phyloP scores from a whole-genome alignment of 2,113 vertebrate species.

The Cacatua alba region DNA sequence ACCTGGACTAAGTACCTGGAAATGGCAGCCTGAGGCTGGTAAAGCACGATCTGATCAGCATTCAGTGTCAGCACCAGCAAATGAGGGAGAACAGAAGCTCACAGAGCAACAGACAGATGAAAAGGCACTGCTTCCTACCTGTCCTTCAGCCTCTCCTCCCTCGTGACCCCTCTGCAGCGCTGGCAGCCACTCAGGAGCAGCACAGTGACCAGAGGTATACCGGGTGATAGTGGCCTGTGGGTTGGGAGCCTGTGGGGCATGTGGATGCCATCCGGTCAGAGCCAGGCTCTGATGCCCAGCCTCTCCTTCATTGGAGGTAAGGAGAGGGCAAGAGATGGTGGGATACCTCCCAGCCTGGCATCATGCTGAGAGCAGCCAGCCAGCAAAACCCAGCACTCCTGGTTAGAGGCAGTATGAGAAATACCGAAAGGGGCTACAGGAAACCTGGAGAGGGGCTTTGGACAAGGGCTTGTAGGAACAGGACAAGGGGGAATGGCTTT shows the following conservation, averaged over 20 bases:
- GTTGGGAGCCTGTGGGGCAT: rapidly evolving
- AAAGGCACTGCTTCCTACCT: not conserved
- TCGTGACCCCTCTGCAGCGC: not conserved
- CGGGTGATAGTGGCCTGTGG: rapidly evolving
- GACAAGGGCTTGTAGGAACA: too few species aligned
- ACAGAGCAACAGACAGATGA: not conserved
- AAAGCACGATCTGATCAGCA: not conserved
- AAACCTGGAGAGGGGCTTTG: too few species aligned
- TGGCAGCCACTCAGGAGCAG: not conserved
- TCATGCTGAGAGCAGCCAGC: not conserved
- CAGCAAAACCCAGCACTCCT: not conserved
- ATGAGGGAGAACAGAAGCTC: not conserved
- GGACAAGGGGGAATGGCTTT: too few species aligned
- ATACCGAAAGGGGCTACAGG: not conserved
- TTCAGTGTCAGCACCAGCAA: not conserved
- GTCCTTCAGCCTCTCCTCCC: not conserved
- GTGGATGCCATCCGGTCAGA: rapidly evolving
- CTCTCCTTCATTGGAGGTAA: rapidly evolving
- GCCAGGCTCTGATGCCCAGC: rapidly evolving
- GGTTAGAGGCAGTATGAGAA: rapidly evolving
- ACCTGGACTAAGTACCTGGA: conserved; percentile 1
- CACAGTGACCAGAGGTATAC: not conserved
- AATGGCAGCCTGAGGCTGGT: not conserved
- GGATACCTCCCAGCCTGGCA: not conserved
- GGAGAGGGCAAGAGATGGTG: not conserved